Percentiles rank a stretch among this genome's conserved stretches.
Conservation (phyloP, 1,140 invertebrate species). For the Bombyx mori region DNA sequence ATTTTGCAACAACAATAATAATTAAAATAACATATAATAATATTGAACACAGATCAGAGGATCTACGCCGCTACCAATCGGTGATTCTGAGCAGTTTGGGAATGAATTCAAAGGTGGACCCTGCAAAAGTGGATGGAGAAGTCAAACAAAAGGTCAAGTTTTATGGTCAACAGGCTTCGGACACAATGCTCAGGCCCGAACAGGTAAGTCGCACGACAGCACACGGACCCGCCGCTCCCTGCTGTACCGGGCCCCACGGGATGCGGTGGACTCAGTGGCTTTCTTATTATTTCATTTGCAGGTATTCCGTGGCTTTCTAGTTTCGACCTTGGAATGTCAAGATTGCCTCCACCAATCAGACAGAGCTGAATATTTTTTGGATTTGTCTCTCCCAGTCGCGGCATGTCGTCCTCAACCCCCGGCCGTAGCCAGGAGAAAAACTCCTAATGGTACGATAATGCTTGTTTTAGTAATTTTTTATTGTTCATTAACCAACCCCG, state of each 20-base stretch:
- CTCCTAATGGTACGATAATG: constrained; percentile 48
- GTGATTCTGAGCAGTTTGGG: constrained; percentile 82
- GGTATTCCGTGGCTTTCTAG: too few species aligned
- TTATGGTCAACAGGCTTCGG: constrained; percentile 85
- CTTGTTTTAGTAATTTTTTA: too few species aligned
- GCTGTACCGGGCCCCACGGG: too few species aligned
- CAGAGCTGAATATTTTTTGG: constrained; percentile 92
- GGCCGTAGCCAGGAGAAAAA: constrained; percentile 67
- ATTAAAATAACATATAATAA: neutral
- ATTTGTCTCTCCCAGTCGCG: constrained; percentile 92
- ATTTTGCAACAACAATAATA: neutral
- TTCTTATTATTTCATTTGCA: too few species aligned
- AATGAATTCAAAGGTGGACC: constrained; percentile 77
- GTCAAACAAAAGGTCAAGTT: constrained; percentile 83
- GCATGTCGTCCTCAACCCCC: constrained; percentile 80
- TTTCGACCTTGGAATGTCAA: constrained; percentile 84
- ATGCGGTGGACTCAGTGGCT: too few species aligned
- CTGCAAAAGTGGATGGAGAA: constrained; percentile 80
- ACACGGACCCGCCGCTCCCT: too few species aligned
- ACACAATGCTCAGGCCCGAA: constrained; percentile 86
- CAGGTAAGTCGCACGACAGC: constrained; percentile 55
- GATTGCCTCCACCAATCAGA: constrained; percentile 89
- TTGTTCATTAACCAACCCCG: too few species aligned
- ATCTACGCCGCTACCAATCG: constrained; percentile 81
- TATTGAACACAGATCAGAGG: constrained; percentile 69